These are phyloP conservation scores for Phyllotis vaccarum DNA, from an alignment of 2,797 vertebrate genomes.

Conservation along the genomic window DNA sequence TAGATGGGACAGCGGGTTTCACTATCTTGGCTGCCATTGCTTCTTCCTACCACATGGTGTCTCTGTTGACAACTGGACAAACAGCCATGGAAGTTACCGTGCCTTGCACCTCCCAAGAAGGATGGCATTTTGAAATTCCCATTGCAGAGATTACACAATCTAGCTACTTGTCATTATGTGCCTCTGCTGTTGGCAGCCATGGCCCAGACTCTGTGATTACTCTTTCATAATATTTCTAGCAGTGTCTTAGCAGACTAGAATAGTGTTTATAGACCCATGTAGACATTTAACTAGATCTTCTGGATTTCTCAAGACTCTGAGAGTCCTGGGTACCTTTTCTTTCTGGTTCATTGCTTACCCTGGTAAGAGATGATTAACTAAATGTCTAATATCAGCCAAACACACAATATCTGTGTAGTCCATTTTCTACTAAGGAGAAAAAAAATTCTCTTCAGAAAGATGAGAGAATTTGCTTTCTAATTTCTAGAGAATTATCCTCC, in stretches of 20 bases:
- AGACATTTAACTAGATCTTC: not conserved
- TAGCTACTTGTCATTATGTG: not conserved
- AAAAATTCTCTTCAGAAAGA: not conserved
- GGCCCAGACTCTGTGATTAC: not conserved
- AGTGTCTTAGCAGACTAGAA: not conserved
- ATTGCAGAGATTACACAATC: not conserved
- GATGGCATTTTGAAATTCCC: not conserved
- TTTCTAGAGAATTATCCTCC: not conserved
- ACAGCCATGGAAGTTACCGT: not conserved
- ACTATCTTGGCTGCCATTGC: conserved; percentile 58
- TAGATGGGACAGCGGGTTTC: not conserved
- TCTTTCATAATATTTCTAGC: not conserved
- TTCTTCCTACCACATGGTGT: conserved; percentile 73
- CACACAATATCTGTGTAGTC: not conserved
- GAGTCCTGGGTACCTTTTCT: not conserved
- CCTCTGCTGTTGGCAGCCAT: not conserved
- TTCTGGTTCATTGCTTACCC: not conserved
- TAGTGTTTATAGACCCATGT: not conserved
- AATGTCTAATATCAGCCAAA: not conserved
- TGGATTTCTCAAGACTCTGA: not conserved
- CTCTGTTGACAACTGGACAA: conserved; percentile 70
- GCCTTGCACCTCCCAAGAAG: not conserved
- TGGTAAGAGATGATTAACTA: not conserved
- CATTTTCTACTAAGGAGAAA: not conserved
- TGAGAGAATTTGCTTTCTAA: not conserved